Base-by-base conservation (phyloP, 2,113 vertebrate species). In the Mixornis gularis region DNA sequence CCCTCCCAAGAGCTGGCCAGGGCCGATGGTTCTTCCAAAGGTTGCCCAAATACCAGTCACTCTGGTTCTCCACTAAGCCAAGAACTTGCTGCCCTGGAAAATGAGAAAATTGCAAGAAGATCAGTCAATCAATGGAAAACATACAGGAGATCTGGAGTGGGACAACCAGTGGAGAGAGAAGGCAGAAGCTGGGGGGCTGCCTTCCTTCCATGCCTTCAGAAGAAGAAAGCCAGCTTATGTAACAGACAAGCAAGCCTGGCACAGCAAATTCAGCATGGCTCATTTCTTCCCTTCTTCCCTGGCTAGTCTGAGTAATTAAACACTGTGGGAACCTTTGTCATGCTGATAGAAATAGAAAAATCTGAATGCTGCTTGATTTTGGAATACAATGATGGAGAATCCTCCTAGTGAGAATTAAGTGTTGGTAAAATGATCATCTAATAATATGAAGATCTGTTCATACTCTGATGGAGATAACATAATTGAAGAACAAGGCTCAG, bases 1-100 rank as follows among this genome's bases (percentile, higher is more conserved):
- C 99, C 85, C 99, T 97, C 43, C 99, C 99, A 38, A 99, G 98
- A 0, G 99, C 99, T 14, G 99, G 99, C 99, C 99, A 99, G 1
- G 99, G 99, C 5, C 99, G 98, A 92, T 99, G 99, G 92, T 99
- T 99, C 97, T 99, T 99, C 99, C 99, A 99, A 53, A 99, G 97
- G 96, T 99, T 99, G 72, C 99, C 99, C 76, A 99, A 97, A 96
- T 99, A 99, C 99, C 99, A 99, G 78, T 99, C 99, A 72, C 99
- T 99, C 95, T 99, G 99, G 96, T 99, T 99, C 97, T 99, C 99
- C 80, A 99, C 99, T 94, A 99, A 96, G 84, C 99, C 99, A 93
- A 99, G 97, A 81, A 99, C 99, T 95, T 99, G 99, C 96, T 99
- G 99, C 78, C 99, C 99, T 99, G 94, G 19, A 96, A 97, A 97